Conservation (phyloP, 2,113 vertebrate species). For the Festucalex cinctus region DNA sequence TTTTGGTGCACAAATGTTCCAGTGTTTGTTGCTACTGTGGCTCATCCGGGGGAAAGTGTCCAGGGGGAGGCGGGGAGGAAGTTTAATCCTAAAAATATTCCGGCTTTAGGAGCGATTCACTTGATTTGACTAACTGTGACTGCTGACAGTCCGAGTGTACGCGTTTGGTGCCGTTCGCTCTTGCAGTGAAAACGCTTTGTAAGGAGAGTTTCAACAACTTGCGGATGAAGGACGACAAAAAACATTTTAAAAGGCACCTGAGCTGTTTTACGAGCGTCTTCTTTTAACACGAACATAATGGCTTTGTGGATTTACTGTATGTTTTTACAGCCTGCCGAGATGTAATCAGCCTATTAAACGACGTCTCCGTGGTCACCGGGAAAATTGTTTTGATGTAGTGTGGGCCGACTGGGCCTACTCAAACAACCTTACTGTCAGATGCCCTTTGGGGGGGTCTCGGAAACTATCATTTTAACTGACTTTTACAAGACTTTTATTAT, state of each 20-base stretch:
- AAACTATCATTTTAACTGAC: conserved; percentile 1
- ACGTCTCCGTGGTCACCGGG: conserved; percentile 1
- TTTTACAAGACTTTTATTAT: conserved; percentile 5
- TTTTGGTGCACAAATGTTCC: background rate
- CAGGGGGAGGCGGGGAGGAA: background rate
- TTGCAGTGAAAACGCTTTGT: background rate
- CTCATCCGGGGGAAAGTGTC: conserved; percentile 3
- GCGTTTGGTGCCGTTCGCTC: background rate
- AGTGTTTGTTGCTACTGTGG: background rate
- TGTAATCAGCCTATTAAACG: conserved; percentile 7
- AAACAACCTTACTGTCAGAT: conserved; percentile 1
- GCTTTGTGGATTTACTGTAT: conserved; percentile 9
- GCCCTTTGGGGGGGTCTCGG: background rate
- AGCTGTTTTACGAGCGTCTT: background rate
- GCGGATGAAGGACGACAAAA: background rate
- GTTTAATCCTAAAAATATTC: conserved; percentile 6
- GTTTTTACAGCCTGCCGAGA: conserved; percentile 1
- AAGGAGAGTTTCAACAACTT: background rate
- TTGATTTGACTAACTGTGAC: conserved; percentile 9
- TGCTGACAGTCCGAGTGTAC: background rate
- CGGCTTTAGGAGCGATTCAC: background rate
- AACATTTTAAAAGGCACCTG: conserved; percentile 7
- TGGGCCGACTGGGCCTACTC: background rate
- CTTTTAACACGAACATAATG: conserved; percentile 4
- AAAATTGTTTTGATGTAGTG: conserved; percentile 1